A percentile compares a stretch with the other conserved stretches of the same genome.
Conservation (phyloP, 2,888 invertebrate species). For the Microplitis manilae region DNA sequence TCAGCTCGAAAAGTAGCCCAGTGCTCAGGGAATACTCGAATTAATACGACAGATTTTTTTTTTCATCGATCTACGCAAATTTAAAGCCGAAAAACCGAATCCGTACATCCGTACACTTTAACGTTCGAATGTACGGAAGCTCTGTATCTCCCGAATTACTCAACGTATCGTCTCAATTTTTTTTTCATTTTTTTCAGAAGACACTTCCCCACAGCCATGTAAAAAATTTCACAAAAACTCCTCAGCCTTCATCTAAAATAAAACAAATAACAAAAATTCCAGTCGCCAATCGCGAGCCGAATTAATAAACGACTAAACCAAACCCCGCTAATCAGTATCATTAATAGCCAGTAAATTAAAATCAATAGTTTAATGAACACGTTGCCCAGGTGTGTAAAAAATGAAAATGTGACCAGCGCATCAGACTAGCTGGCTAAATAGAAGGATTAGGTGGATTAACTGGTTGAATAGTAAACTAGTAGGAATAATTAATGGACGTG, state of each 20-base stretch:
- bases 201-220: not conserved
- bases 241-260: too few relatives aligned
- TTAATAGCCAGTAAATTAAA: too few relatives aligned
- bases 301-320: not conserved
- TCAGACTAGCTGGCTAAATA: not conserved
- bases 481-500: conserved; percentile 43
- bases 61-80: too few relatives aligned
- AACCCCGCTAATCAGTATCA: too few relatives aligned
- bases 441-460: not conserved
- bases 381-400: not conserved
- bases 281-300: not conserved
- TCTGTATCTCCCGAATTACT: not conserved
- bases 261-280: too few relatives aligned
- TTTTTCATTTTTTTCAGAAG: not conserved
- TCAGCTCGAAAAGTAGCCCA: not conserved
- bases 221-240: not conserved
- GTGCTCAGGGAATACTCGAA: too few relatives aligned
- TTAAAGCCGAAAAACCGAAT: not conserved
- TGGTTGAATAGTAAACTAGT: conserved; percentile 13
- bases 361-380: too few relatives aligned
- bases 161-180: not conserved
- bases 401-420: not conserved
- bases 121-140: not conserved
- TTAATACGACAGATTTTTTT: too few relatives aligned
- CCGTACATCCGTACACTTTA: not conserved